Conservation (phyloP, 2,888 invertebrate genomes). For the Tipula helvola region DNA sequence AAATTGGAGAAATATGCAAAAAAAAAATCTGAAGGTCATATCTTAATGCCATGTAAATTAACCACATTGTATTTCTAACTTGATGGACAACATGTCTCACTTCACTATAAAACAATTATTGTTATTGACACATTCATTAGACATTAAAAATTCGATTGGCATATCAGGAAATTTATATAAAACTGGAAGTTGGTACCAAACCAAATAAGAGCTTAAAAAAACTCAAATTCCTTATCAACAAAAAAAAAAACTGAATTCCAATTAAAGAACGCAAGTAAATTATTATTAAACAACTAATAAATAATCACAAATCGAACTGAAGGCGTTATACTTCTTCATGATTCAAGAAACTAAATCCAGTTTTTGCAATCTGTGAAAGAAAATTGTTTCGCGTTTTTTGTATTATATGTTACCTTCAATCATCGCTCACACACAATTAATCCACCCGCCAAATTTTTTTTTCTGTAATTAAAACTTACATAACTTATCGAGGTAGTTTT, state of each 20-base stretch:
- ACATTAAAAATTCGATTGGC: not conserved
- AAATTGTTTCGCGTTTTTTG: not conserved
- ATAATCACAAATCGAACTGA: not conserved
- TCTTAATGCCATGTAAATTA: not conserved
- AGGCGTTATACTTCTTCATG: not conserved
- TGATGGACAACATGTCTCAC: not conserved
- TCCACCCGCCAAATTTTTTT: not conserved
- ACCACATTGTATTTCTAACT: not conserved
- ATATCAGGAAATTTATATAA: not conserved
- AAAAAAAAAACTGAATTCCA: not conserved
- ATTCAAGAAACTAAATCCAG: not conserved
- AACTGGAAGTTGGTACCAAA: not conserved
- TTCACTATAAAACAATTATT: not conserved
- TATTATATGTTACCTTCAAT: not conserved
- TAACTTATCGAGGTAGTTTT: not conserved
- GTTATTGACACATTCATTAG: not conserved
- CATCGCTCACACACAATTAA: not conserved
- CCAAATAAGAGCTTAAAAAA: not conserved
- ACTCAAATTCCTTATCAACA: not conserved
- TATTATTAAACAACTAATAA: not conserved
- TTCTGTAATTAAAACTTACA: not conserved
- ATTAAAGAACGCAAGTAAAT: not conserved
- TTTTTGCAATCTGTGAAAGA: not conserved
- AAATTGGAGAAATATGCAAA: no score
- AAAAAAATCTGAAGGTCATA: not conserved